phyloP scores from a whole-genome alignment of 2,888 invertebrate genomes.

The Pachymerium ferrugineum region DNA sequence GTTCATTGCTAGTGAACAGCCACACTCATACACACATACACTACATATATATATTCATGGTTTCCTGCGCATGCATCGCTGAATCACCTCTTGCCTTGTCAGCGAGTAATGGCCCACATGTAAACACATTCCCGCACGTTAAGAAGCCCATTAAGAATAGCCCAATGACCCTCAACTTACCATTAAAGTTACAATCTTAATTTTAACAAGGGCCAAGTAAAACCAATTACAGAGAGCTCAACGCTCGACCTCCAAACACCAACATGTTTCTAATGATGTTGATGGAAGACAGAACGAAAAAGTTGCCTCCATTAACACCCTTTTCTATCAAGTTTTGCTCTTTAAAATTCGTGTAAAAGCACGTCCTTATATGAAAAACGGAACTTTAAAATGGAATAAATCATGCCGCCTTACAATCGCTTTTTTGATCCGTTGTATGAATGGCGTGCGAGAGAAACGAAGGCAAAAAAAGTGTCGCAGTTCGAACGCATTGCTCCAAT shows the following conservation, averaged over 20 bases:
- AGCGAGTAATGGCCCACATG: constrained; percentile 25
- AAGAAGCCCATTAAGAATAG: constrained; percentile 27
- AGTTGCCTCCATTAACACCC: constrained; percentile 14
- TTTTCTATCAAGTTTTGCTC: neutral
- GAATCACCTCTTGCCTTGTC: constrained; percentile 25
- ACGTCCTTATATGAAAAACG: neutral
- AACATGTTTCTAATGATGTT: constrained; percentile 20
- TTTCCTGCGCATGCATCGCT: constrained; percentile 1
- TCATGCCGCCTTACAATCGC: neutral
- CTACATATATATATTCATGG: constrained; percentile 3
- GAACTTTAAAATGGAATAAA: neutral
- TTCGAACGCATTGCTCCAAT: constrained; percentile 20
- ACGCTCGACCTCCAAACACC: constrained; percentile 24
- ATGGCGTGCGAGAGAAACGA: neutral
- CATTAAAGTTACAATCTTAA: constrained; percentile 27
- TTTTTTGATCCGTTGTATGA: too few relatives aligned
- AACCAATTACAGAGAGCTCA: constrained; percentile 23
- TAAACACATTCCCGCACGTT: constrained; percentile 21
- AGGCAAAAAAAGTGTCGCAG: constrained; percentile 1
- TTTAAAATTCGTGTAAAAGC: neutral
- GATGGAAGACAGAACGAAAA: constrained; percentile 6
- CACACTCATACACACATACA: too few relatives aligned
- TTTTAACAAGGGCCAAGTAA: constrained; percentile 24
- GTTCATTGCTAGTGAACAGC: neutral
- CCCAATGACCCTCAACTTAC: constrained; percentile 25